These are phyloP conservation scores for Ataeniobius toweri DNA, from an alignment of 2,797 vertebrate species.

Conservation along the genomic window DNA sequence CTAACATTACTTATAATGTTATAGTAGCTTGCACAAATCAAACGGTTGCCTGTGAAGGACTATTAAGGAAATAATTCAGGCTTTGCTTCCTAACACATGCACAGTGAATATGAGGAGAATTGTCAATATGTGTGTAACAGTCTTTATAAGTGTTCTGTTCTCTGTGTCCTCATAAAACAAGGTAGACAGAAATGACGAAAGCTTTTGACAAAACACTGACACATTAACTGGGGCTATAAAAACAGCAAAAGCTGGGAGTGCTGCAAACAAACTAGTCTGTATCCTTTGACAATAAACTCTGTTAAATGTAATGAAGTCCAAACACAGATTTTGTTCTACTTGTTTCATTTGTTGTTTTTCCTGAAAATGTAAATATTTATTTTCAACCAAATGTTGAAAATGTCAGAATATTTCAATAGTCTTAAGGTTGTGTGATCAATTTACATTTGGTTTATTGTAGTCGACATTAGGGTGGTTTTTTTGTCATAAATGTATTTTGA, in stretches of 20 bases:
- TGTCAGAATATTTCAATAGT: background rate
- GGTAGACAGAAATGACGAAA: background rate
- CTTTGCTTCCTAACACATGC: background rate
- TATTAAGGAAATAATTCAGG: conserved; percentile 33
- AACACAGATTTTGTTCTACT: background rate
- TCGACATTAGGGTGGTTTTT: background rate
- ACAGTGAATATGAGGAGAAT: conserved; percentile 15
- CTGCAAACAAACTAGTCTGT: background rate
- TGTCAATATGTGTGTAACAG: conserved; percentile 1
- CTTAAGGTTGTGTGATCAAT: background rate
- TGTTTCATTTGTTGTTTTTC: background rate
- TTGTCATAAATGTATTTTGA: background rate
- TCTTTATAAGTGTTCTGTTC: background rate
- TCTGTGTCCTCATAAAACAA: conserved; percentile 14
- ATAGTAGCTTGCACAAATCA: conserved; percentile 27
- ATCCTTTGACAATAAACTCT: background rate
- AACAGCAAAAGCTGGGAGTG: background rate
- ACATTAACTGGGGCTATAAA: background rate
- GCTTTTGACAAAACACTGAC: background rate
- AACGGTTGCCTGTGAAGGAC: conserved; percentile 33
- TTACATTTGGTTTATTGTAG: background rate
- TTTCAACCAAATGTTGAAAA: background rate
- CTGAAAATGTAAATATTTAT: background rate
- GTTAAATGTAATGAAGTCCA: background rate
- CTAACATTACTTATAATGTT: conserved; percentile 39